Evolutionary conservation across 1,140 invertebrate species (phyloP).

Genomic region (Heterodera carotae): DNA sequence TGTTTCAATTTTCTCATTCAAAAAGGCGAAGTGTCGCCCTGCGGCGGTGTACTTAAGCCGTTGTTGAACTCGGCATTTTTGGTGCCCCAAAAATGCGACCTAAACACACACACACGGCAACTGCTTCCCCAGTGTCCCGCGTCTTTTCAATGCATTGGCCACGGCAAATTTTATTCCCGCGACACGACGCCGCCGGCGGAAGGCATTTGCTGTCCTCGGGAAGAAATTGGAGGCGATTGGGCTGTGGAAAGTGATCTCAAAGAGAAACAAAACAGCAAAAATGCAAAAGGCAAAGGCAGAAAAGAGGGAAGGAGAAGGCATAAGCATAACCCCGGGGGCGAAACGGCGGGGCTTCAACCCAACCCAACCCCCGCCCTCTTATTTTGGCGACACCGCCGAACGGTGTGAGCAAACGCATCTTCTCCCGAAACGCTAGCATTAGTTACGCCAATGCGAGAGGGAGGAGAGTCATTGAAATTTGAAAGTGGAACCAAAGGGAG

Average conservation of each 20-base stretch:
- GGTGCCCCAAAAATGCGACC: not conserved
- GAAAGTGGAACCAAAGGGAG: too few relatives aligned
- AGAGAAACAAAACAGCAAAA: not conserved
- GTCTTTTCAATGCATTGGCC: not conserved
- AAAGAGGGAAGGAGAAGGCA: too few relatives aligned
- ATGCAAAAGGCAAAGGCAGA: not conserved
- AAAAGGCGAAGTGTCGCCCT: not conserved
- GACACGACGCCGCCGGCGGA: not conserved
- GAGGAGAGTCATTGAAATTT: too few relatives aligned
- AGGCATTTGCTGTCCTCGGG: conserved; percentile 10
- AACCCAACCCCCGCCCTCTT: too few relatives aligned
- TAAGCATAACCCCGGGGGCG: too few relatives aligned
- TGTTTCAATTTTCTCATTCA: conserved; percentile 10
- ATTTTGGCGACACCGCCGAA: too few relatives aligned
- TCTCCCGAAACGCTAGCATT: too few relatives aligned
- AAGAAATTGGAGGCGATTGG: not conserved
- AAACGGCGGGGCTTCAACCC: too few relatives aligned
- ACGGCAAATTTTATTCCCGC: not conserved
- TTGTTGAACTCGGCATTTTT: not conserved
- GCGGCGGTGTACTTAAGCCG: not conserved
- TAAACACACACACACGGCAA: not conserved
- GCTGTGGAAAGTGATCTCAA: not conserved
- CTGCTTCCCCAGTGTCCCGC: not conserved
- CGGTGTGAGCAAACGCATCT: too few relatives aligned
- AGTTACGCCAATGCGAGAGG: too few relatives aligned